These are phyloP conservation scores for Geococcyx californianus DNA, from an alignment of 2,113 vertebrate genomes.

Conservation along the genomic window DNA sequence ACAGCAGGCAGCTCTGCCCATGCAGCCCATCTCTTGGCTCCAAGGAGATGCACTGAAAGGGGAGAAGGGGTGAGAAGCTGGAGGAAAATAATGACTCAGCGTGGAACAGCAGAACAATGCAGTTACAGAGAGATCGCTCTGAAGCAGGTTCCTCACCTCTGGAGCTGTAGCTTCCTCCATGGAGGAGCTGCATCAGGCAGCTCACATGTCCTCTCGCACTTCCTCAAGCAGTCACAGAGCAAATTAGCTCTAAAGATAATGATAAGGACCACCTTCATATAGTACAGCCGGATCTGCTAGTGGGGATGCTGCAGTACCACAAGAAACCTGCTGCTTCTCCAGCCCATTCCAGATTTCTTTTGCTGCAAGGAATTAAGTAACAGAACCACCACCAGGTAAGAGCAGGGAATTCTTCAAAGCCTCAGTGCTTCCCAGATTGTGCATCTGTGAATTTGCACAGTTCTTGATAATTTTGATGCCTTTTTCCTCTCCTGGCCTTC, in stretches of 20 bases:
- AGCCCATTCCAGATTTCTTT: not conserved
- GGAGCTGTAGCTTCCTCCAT: not conserved
- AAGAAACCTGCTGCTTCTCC: not conserved
- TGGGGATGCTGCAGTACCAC: not conserved
- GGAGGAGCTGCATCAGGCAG: not conserved
- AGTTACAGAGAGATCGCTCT: not conserved
- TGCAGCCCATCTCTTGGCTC: not conserved
- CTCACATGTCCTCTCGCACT: fast-evolving
- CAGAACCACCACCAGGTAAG: not conserved
- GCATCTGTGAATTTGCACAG: not conserved
- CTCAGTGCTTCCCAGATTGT: not conserved
- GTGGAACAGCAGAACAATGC: not conserved
- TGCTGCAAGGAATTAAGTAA: not conserved
- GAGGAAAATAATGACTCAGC: fast-evolving
- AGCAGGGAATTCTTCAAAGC: not conserved
- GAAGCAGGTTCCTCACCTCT: not conserved
- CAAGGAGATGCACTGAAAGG: not conserved
- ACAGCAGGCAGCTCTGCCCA: not conserved
- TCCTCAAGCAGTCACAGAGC: not conserved
- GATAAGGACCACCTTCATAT: not conserved
- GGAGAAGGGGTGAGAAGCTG: not conserved
- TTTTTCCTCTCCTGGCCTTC: not conserved
- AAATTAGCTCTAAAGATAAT: not conserved
- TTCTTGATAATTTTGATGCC: not conserved
- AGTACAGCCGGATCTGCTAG: not conserved